Evolutionary conservation across 2,113 vertebrate genomes (phyloP), one percentile per base, ranked within the genome.

Genomic region (Erinaceus europaeus): DNA sequence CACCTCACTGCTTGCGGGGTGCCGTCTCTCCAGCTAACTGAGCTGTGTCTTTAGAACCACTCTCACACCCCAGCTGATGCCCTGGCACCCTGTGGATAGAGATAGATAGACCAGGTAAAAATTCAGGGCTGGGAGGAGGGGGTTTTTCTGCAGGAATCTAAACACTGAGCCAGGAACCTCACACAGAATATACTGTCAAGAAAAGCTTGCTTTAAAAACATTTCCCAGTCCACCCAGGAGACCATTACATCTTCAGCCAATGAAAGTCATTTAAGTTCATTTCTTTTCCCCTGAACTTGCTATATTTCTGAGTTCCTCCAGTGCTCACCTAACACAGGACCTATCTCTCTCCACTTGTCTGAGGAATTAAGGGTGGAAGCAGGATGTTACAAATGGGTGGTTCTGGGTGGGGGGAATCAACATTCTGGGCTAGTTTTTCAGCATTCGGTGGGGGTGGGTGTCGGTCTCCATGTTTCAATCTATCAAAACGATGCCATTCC

Each of bases 251-350:
- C 78, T 79, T 44, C 46, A 59, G 44, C 50, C 0, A 4, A 29
- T 18, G 42, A 12, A 78, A 75, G 13, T 29, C 38, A n/a, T 12
- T 46, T 6, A 36, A 74, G 80, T 74, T 44, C 73, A 14, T 81
- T 52, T 50, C 34, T 29, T 88, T 36, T 52, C 29, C 32, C 48
- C 48, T 59, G 88, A 71, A 88, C 80, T 90, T 46, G 88, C 57
- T 29, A 0, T 29, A 9, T 17, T 21, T 29, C 53, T 10, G 34
- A 15, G 32, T 34, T 27, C 29, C 40, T 25, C 6, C 0, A 9
- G 9, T 11, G 53, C 34, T 52, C 87, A 15, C 44, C 8, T 15
- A 14, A 18, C 6, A 0, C 14, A 17, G 76, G 34, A 40, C 36
- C 2, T 11, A 1, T 50, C 50, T 80, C 50, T 68, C 34, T 67